Evolutionary conservation across 2,797 vertebrate species (phyloP), one percentile per base, ranked within the genome.

Genomic region (Spea hammondii): DNA sequence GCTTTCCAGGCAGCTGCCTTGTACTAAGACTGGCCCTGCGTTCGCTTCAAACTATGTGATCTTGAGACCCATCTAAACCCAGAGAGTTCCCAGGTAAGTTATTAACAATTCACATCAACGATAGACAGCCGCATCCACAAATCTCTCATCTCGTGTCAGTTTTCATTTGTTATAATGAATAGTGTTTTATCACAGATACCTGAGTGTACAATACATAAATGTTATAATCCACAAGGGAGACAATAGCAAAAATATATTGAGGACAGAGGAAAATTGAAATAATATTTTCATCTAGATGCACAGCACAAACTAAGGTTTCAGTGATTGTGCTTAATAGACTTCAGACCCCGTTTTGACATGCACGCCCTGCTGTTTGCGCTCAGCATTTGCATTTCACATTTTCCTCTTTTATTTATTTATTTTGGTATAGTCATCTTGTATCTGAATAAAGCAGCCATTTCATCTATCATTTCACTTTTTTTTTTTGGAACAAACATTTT

Each of bases 291-390:
- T 82, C 65, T 49, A 50, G 75, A 82, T 82, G 75, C 80, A 70
- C 77, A 74, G 80, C 80, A 82, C 80, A 82, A 74, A 82, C 57
- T 7, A 74, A 82, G 57, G 70, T 73, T 75, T 73, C 80, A 70
- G 59, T 82, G 80, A 82, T 82, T 82, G 75, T 57, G 65, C 70
- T 74, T 82, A 82, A 82, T 82, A 82, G 80, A 78, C 80, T 82
- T 6, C 70, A 74, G 80, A 70, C 75, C 79, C 48, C 48, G 59
- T 54, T 77, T 64, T 81, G 79, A 81, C 79, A 81, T 81, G 79
- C 54, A 44, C 74, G 64, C 70, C 79, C 78, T 49, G 65, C 75
- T 74, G 65, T 48, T 70, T 65, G 75, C 57, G 80, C 13, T 78
- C 50, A 11, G 51, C 13, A 82, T 82, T 82, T 77, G 75, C 75